Conservation (phyloP, 2,888 invertebrate genomes). For the Laspeyria flexula region DNA sequence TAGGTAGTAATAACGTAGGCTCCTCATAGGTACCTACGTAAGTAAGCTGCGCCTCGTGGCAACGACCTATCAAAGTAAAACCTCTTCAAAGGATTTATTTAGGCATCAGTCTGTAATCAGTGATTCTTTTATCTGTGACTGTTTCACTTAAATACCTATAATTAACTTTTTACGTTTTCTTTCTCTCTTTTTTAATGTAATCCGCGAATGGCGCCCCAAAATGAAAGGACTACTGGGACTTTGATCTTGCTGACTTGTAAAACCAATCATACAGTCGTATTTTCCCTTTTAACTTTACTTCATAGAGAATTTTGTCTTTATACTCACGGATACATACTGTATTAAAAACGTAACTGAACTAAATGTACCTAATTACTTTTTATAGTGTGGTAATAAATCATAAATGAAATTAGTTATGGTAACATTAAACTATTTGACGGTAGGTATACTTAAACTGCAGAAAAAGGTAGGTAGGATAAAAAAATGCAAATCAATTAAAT, state of each 20-base stretch:
- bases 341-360: not conserved
- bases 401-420: too few relatives aligned
- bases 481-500: too few relatives aligned
- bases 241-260: slow-evolving; percentile 64
- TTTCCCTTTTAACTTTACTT: slow-evolving; percentile 59
- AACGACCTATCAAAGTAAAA: slow-evolving; percentile 34
- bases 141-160: slow-evolving; percentile 53
- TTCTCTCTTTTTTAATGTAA: slow-evolving; percentile 58
- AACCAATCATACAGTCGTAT: slow-evolving; percentile 63
- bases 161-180: slow-evolving; percentile 58
- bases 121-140: slow-evolving; percentile 49
- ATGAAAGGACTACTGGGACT: slow-evolving; percentile 60
- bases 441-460: too few relatives aligned
- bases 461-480: too few relatives aligned
- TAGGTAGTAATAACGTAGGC: too few relatives aligned
- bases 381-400: too few relatives aligned
- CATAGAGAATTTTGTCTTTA: slow-evolving; percentile 40
- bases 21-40: too few relatives aligned
- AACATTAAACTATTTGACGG: too few relatives aligned
- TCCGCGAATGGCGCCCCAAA: slow-evolving; percentile 56
- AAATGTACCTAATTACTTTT: too few relatives aligned
- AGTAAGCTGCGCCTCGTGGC: slow-evolving; percentile 14
- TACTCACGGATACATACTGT: not conserved
- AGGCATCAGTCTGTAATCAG: slow-evolving; percentile 40
- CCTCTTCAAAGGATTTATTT: slow-evolving; percentile 45